Percentiles rank a stretch among this genome's conserved stretches.
Conservation (phyloP, 2,888 invertebrate genomes). For the Coelopa pilipes region DNA sequence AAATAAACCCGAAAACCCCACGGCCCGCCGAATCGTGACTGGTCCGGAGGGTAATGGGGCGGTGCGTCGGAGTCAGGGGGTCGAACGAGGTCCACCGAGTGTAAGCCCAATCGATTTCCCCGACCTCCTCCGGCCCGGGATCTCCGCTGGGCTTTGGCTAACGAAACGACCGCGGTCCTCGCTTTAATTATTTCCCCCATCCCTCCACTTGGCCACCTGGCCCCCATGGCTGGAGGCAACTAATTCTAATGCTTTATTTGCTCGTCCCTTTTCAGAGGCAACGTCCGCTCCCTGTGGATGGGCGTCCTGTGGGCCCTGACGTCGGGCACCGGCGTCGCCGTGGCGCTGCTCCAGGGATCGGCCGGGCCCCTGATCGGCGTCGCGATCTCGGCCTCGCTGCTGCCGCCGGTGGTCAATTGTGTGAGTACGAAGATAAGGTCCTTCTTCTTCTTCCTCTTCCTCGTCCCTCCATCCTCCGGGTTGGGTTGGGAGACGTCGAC, state of each 20-base stretch:
- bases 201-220: too few relatives aligned
- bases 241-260: constrained; percentile 15
- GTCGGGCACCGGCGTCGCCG: constrained; percentile 83
- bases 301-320: constrained; percentile 80
- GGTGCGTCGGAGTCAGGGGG: too few relatives aligned
- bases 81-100: too few relatives aligned
- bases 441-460: too few relatives aligned
- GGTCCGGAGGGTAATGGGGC: too few relatives aligned
- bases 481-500: too few relatives aligned
- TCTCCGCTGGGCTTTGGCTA: too few relatives aligned
- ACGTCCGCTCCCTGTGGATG: constrained; percentile 79
- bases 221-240: background rate
- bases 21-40: too few relatives aligned
- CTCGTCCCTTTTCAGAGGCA: constrained; percentile 69
- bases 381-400: constrained; percentile 87
- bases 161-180: background rate
- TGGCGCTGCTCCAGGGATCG: constrained; percentile 86
- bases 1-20: too few relatives aligned
- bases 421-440: constrained; percentile 69
- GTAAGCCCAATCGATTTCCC: too few relatives aligned
- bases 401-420: constrained; percentile 88
- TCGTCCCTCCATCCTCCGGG: too few relatives aligned
- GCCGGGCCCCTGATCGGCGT: constrained; percentile 88
- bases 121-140: too few relatives aligned
- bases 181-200: background rate